A percentile compares a stretch with the other conserved stretches of the same genome.
These are phyloP conservation scores for Azemiops feae DNA, from an alignment of 2,113 vertebrate genomes.

Conservation along the genomic window DNA sequence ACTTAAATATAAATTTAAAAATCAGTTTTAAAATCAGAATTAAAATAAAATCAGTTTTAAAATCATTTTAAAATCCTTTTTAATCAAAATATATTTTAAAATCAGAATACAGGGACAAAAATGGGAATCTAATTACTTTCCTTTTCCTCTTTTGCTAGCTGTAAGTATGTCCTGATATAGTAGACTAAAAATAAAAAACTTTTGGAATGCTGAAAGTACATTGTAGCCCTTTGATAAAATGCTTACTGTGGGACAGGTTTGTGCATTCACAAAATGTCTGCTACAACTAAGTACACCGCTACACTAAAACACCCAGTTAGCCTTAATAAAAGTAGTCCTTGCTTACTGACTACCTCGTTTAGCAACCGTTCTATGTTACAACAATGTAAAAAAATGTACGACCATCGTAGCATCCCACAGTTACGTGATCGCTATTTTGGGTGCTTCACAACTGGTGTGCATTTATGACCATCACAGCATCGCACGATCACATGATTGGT, in stretches of 20 bases:
- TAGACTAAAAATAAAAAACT: not conserved
- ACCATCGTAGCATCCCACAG: not conserved
- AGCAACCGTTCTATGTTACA: not conserved
- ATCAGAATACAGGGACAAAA: accelerated
- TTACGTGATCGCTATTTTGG: not conserved
- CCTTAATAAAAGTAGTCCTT: not conserved
- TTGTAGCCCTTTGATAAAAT: not conserved
- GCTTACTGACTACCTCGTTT: not conserved
- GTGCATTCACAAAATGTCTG: not conserved
- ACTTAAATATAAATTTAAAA: slow-evolving; percentile 1
- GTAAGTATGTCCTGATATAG: not conserved
- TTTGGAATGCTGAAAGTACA: not conserved
- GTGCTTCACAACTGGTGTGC: not conserved
- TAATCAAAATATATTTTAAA: not conserved
- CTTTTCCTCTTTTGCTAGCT: not conserved
- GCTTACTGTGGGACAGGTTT: not conserved
- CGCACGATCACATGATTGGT: not conserved
- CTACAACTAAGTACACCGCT: not conserved
- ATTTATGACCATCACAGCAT: not conserved
- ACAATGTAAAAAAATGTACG: not conserved
- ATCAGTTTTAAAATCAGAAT: not conserved
- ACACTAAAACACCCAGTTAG: not conserved
- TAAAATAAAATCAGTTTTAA: accelerated
- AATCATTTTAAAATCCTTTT: not conserved
- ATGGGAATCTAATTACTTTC: not conserved